Percentiles rank a stretch among this genome's conserved stretches.
Evolutionary conservation across 2,113 vertebrate species (phyloP).

Genomic region (Perca fluviatilis): DNA sequence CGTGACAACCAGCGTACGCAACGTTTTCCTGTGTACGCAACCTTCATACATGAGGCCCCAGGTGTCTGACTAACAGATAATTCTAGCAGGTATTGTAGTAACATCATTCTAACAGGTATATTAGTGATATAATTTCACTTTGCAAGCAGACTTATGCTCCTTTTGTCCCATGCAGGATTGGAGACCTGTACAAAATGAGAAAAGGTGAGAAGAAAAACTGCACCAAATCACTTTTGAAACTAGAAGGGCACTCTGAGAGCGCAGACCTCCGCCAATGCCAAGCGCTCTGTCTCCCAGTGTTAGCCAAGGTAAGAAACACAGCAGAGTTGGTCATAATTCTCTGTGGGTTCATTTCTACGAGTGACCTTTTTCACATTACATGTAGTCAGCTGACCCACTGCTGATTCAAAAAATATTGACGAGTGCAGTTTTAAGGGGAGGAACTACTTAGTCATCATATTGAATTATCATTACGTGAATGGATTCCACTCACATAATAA

Average conservation of each 20-base stretch:
- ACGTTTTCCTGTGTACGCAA: no score
- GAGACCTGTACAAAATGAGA: no score
- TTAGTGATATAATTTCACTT: neutral
- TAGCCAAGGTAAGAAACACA: neutral
- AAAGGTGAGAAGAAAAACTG: no score
- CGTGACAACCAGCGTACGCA: no score
- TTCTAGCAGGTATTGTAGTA: no score
- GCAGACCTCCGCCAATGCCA: no score
- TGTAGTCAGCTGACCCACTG: neutral
- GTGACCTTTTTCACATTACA: neutral
- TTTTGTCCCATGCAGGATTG: no score
- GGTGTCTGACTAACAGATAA: no score
- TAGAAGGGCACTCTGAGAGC: no score
- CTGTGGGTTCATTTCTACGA: neutral
- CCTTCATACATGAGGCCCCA: no score
- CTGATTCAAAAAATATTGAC: slow-evolving; percentile 7
- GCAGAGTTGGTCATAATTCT: neutral
- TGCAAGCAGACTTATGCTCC: neutral
- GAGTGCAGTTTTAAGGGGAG: neutral
- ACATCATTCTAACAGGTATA: neutral
- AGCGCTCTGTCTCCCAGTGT: no score
- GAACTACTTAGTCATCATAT: neutral
- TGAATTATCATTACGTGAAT: neutral
- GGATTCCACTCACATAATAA: neutral
- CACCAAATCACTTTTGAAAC: no score